phyloP scores from a whole-genome alignment of 2,888 invertebrate species.

The Cantharis rufa region DNA sequence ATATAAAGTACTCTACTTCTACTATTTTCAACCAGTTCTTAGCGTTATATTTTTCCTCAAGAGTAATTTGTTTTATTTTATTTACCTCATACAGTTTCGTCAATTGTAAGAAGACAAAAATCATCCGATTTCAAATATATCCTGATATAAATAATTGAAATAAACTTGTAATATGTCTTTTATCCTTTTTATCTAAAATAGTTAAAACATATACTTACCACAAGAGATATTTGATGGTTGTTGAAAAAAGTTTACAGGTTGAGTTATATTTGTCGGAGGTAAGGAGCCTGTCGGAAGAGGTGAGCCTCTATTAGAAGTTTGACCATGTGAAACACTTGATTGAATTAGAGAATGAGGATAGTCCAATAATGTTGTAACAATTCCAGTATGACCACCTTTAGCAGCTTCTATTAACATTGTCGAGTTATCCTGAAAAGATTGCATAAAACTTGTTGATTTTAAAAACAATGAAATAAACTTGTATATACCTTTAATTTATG shows the following conservation, averaged over 20 bases:
- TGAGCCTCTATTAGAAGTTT: slow-evolving; percentile 49
- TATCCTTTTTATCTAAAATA: background rate
- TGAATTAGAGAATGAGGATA: slow-evolving; percentile 87
- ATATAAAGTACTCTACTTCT: too few relatives aligned
- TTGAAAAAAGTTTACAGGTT: slow-evolving; percentile 53
- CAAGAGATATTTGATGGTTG: slow-evolving; percentile 48
- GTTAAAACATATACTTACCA: slow-evolving; percentile 33
- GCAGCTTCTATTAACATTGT: slow-evolving; percentile 99
- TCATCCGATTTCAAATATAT: too few relatives aligned
- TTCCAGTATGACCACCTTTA: slow-evolving; percentile 95
- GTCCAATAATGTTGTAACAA: slow-evolving; percentile 92
- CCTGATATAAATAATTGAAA: too few relatives aligned
- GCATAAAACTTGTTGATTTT: background rate
- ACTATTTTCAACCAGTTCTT: too few relatives aligned
- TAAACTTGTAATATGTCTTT: too few relatives aligned
- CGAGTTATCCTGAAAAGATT: slow-evolving; percentile 77
- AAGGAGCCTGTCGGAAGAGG: slow-evolving; percentile 46
- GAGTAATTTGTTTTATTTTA: too few relatives aligned
- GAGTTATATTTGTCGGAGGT: slow-evolving; percentile 26
- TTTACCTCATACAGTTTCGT: too few relatives aligned
- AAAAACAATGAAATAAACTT: background rate
- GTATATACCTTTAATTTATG: slow-evolving; percentile 83
- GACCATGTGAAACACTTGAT: slow-evolving; percentile 53
- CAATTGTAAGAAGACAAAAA: too few relatives aligned
- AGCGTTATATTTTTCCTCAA: too few relatives aligned